Conservation (phyloP, 2,113 vertebrate genomes). For the Parotia lawesii region DNA sequence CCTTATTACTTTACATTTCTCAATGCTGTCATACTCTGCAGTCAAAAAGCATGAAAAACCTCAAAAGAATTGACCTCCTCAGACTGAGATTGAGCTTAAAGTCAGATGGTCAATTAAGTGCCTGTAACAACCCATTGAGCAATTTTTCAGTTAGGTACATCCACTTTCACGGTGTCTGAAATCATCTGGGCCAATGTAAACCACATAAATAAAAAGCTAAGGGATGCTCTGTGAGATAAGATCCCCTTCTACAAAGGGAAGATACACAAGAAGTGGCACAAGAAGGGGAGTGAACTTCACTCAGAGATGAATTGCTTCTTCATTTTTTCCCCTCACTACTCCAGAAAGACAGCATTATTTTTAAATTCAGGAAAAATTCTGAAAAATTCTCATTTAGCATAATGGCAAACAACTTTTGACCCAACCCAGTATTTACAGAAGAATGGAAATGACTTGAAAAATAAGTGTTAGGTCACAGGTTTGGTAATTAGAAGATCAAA, state of each 20-base stretch:
- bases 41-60: not conserved
- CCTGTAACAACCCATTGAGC: not conserved
- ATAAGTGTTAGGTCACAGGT: not conserved
- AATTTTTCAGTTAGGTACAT: slow-evolving; percentile 15
- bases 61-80: slow-evolving; percentile 9
- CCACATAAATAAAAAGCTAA: not conserved
- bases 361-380: not conserved
- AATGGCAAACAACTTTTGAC: not conserved
- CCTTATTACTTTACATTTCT: not conserved
- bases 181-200: not conserved
- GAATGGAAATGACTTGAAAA: not conserved
- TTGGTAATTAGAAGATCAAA: not conserved
- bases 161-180: not conserved
- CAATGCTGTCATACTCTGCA: not conserved
- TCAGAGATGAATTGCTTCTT: not conserved
- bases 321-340: not conserved
- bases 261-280: not conserved
- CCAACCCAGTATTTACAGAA: not conserved
- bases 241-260: not conserved
- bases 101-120: slow-evolving; percentile 5
- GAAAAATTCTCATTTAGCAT: not conserved
- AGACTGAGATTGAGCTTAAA: not conserved
- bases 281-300: not conserved
- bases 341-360: not conserved
- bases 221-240: not conserved